Evolutionary conservation across 2,888 invertebrate genomes (phyloP), one percentile per base, ranked within the genome.

Genomic region (Drosophila borealis): DNA sequence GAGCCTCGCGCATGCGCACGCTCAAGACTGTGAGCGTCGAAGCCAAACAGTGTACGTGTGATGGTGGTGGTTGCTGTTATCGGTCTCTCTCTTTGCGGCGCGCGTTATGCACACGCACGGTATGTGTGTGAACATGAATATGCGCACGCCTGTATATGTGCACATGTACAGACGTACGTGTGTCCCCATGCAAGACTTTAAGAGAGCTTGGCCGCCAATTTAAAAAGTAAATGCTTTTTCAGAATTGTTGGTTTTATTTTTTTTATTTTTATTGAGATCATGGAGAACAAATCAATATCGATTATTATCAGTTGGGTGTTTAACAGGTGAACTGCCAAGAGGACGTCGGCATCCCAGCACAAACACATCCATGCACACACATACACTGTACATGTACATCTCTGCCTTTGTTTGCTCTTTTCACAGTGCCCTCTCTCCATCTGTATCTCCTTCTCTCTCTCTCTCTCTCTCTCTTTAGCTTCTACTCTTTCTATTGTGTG

Each of bases 51-150:
- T 42, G 62, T 57, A 19, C 45, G 36, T 60, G 53, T 46, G n/a
- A 8, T 57, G 57, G n/a, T 67, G 81, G 51, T 81, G 67, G 74
- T 72, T 54, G 49, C 54, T 62, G 44, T 54, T 60, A 60, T 45
- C 55, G 44, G 61, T 61, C 53, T 45, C 73, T 78, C 74, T 78
- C 68, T 74, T 74, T 41, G 73, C 56, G 74, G 57, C 79, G 51
- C 61, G 78, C 86, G 60, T 81, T 88, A 85, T 85, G 89, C 89
- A 84, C 87, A 85, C 85, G 89, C 78, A 85, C 87, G 87, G 66
- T 78, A 48, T 79, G 46, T 34, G 73, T 85, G 78, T 88, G 74
- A 68, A 53, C 70, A 59, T 55, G 70, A 62, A 54, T 55, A 62
- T 65, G 45, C 34, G 46, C n/a, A 3, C 11, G 10, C 25, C 1